phyloP scores from a whole-genome alignment of 2,797 vertebrate genomes.

The Perdix hodgsoniae region DNA sequence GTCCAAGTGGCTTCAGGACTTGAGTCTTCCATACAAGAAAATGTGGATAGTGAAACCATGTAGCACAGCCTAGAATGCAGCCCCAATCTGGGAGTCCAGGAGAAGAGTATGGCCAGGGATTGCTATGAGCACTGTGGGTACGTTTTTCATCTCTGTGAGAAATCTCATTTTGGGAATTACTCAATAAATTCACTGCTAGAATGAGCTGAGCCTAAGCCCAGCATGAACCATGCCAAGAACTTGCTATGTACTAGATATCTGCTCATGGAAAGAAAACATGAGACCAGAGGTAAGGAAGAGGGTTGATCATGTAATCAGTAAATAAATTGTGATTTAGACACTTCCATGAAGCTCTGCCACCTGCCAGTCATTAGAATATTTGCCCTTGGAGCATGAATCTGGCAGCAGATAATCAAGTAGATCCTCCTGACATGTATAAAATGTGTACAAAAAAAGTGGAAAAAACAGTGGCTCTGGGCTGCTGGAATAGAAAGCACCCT shows the following conservation, averaged over 20 bases:
- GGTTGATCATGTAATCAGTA: neutral
- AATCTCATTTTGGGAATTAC: neutral
- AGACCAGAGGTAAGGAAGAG: neutral
- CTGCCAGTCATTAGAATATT: neutral
- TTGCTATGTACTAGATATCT: neutral
- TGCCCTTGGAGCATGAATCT: neutral
- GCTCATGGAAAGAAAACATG: neutral
- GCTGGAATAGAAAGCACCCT: slow-evolving; percentile 37
- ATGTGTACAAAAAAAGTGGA: neutral
- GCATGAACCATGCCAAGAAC: neutral
- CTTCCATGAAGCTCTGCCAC: neutral
- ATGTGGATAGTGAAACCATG: neutral
- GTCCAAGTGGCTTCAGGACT: neutral
- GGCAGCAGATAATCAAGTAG: neutral
- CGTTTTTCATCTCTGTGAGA: neutral
- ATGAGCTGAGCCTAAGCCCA: neutral
- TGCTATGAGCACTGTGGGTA: neutral
- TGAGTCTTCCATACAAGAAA: neutral
- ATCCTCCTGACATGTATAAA: slow-evolving; percentile 5
- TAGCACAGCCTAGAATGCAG: neutral
- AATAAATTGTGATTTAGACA: neutral
- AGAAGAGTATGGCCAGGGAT: neutral
- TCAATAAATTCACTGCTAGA: neutral
- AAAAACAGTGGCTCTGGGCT: neutral
- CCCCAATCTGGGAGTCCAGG: neutral